Conservation (phyloP, 2,113 vertebrate genomes). For the Seriola quinqueradiata region DNA sequence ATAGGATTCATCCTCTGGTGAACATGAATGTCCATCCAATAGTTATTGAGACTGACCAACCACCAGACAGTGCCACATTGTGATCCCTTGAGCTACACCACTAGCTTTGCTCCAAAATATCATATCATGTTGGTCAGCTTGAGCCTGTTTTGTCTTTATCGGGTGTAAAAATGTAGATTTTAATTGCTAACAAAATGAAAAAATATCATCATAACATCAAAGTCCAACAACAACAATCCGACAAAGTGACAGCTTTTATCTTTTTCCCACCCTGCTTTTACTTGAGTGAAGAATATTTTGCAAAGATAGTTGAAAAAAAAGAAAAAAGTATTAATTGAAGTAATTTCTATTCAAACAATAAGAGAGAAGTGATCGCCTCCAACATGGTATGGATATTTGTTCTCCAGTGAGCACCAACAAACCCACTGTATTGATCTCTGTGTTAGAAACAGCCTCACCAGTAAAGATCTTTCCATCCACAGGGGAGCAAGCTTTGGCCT, state of each 20-base stretch:
- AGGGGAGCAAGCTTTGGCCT: conserved; percentile 47
- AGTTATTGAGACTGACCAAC: neutral
- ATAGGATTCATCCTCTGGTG: neutral
- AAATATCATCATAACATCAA: neutral
- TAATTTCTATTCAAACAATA: neutral
- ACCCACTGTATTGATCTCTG: conserved; percentile 15
- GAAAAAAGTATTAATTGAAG: too few relatives aligned
- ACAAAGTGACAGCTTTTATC: neutral
- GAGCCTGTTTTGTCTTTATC: neutral
- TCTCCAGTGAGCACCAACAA: neutral
- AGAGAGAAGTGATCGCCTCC: neutral
- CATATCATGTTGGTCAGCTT: neutral
- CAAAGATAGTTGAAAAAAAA: too few relatives aligned
- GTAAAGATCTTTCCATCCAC: conserved; percentile 54
- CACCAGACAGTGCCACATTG: neutral
- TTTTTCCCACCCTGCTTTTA: neutral
- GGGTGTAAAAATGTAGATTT: neutral
- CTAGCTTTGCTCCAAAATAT: neutral
- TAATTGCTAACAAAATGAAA: neutral
- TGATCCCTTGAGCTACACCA: neutral
- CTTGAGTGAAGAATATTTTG: neutral
- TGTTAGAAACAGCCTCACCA: conserved; percentile 17
- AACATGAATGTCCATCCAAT: neutral
- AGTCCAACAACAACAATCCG: neutral
- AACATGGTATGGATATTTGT: neutral